A percentile compares a stretch with the other conserved stretches of the same genome.
phyloP scores from a whole-genome alignment of 2,113 vertebrate species.

The Callipepla californica region DNA sequence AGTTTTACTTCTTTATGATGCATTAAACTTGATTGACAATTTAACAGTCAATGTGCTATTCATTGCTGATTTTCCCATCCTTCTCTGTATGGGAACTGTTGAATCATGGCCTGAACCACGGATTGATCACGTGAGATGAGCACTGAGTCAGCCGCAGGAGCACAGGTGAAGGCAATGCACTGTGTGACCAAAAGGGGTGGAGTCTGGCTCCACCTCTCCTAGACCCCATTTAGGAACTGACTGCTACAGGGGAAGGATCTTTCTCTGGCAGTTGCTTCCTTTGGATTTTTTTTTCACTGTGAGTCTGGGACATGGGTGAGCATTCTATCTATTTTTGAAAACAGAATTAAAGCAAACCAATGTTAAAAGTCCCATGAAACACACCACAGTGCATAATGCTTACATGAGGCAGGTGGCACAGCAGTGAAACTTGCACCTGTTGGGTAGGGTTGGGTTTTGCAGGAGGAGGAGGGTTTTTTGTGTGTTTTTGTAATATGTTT shows the following conservation, averaged over 20 bases:
- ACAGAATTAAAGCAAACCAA: background rate
- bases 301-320: too few relatives aligned
- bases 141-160: too few relatives aligned
- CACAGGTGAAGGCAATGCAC: too few relatives aligned
- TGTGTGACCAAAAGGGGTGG: too few relatives aligned
- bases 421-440: background rate
- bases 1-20: slow-evolving; percentile 93
- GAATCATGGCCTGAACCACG: too few relatives aligned
- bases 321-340: background rate
- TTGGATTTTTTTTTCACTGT: too few relatives aligned
- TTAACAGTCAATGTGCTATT: background rate
- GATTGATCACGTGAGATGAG: too few relatives aligned
- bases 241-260: too few relatives aligned
- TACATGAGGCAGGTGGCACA: background rate
- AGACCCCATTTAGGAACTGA: too few relatives aligned
- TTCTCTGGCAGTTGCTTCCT: too few relatives aligned
- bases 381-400: background rate
- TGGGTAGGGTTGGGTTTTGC: background rate
- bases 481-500: rapidly evolving
- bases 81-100: too few relatives aligned
- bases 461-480: background rate
- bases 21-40: slow-evolving; percentile 87
- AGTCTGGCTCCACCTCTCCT: too few relatives aligned
- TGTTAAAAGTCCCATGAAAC: background rate
- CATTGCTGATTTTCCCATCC: rapidly evolving